Base-by-base conservation (phyloP, 2,113 vertebrate species). In the Bujurquina vittata region DNA sequence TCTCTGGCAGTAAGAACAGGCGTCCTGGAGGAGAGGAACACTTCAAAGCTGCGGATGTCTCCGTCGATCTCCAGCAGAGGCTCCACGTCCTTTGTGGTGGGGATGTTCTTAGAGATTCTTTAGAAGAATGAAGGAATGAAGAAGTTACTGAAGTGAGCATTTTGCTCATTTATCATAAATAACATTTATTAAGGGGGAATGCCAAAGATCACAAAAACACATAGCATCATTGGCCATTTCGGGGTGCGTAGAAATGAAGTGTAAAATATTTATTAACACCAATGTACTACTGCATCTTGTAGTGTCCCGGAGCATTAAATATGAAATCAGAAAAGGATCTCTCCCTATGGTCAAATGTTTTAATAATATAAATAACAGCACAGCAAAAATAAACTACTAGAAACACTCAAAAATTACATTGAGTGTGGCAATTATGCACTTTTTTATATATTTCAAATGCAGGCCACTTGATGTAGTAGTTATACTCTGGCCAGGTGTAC, bases 101-200 rank as follows among this genome's bases (percentile, higher is more conserved):
- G 98, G 85, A 99, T 99, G 92, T 97, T 98, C 94, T 99, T 99
- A 60, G 98, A 99, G 93, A 99, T 97, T 94, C 98, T 99, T 83
- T 88, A 83, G 46, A 72, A 1, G 9, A 84, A 72, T 12, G 2
- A 31, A 31, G 65, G 49, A 31, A 52, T 72, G 65, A 69, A 69
- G 43, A 40, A 72, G 65, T 72, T 56, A 56, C 17, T 18, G 3
- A 7, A 23, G 15, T 54, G 18, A 23, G 37, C 4, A 29, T 54
- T 33, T 54, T 54, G 9, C 15, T 73, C 61, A 22, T 20, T 76
- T 8, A 60, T 5, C 40, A 58, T 52, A 72, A 54, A n/a, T 33
- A 20, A 54, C 31, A 54, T 6, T 52, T 54, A 8, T 72, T 72
- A 33, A 72, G 67, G 33, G 1, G 20, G 52, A 52, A 72, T 72